Base-by-base conservation (phyloP, 2,797 vertebrate genomes). In the Diplodus sargus region DNA sequence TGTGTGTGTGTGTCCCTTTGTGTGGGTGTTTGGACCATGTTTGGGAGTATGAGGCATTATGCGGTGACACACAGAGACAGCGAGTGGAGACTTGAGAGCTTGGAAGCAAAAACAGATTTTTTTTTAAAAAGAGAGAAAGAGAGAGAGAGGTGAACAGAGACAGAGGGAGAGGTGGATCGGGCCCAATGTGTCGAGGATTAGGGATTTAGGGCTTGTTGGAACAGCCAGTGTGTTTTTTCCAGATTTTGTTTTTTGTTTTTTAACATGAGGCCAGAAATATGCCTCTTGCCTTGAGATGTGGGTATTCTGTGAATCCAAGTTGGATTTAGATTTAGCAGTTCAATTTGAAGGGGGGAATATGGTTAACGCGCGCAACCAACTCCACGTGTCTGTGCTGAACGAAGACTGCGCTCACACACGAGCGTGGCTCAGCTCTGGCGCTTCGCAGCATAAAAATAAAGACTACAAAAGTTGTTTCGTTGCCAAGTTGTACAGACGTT, bases 141-240 rank as follows among this genome's bases (percentile, higher is more conserved):
- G 23, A 47, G 45, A 28, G 51, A 34, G 64, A 63, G 62, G 70
- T 71, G 61, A 64, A 73, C 12, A 51, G 48, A 66, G 34, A 69
- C 18, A 52, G 72, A 68, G 82, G 42, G 54, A n/a, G 60, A 61
- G 72, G 70, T 66, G 76, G 78, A 70, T 78, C 39, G 23, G 58
- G 67, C 54, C 72, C 77, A 82, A 23, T 76, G 70, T 82, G 68
- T 42, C 1, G 62, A 80, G 78, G 82, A 90, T 91, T 76, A 83
- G 49, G 79, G 83, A 80, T 87, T 83, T 76, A 72, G 62, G 54
- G 63, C 57, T 80, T 81, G 67, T 80, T 81, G 64, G 75, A 87
- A 69, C 65, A 83, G 71, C 42, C 43, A 49, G 43, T 51, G 11
- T 78, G 52, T 89, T 87, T 78, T 34, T 34, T 34, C 4, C 30